Evolutionary conservation across 1,140 invertebrate genomes (phyloP).

Genomic region (Penaeus vannamei): DNA sequence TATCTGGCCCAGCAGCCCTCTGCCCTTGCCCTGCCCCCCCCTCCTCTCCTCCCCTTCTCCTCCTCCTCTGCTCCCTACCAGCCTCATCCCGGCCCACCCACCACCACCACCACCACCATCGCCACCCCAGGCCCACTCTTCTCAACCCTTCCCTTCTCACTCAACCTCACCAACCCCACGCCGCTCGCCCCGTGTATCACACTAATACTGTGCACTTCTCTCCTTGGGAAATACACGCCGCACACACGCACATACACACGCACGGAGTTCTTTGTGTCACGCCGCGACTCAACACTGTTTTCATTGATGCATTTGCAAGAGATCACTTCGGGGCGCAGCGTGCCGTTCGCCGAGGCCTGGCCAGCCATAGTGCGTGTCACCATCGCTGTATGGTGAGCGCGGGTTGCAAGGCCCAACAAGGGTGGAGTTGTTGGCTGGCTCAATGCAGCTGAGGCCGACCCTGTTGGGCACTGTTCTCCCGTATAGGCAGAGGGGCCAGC

Average conservation of each 20-base stretch:
- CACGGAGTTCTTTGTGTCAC: too few species aligned
- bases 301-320: too few species aligned
- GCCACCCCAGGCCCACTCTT: slow-evolving; percentile 34
- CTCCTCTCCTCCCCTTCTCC: slow-evolving; percentile 8
- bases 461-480: slow-evolving; percentile 21
- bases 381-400: too few species aligned
- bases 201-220: neutral
- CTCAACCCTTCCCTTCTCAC: slow-evolving; percentile 26
- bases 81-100: slow-evolving; percentile 14
- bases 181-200: neutral
- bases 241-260: neutral
- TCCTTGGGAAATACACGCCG: slow-evolving; percentile 6
- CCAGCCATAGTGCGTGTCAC: too few species aligned
- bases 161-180: neutral
- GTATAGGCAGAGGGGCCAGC: slow-evolving; percentile 17
- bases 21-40: slow-evolving; percentile 4
- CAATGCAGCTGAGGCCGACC: neutral
- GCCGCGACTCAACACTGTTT: too few species aligned
- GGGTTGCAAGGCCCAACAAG: too few species aligned
- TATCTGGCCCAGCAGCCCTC: slow-evolving; percentile 46
- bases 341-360: too few species aligned
- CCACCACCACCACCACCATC: slow-evolving; percentile 31
- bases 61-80: slow-evolving; percentile 23
- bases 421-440: neutral
- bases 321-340: too few species aligned